A percentile compares a stretch with the other conserved stretches of the same genome.
Evolutionary conservation across 64 coral and sea anemone species (phyloP).

Genomic region (Hydrozoanthus tunicans): DNA sequence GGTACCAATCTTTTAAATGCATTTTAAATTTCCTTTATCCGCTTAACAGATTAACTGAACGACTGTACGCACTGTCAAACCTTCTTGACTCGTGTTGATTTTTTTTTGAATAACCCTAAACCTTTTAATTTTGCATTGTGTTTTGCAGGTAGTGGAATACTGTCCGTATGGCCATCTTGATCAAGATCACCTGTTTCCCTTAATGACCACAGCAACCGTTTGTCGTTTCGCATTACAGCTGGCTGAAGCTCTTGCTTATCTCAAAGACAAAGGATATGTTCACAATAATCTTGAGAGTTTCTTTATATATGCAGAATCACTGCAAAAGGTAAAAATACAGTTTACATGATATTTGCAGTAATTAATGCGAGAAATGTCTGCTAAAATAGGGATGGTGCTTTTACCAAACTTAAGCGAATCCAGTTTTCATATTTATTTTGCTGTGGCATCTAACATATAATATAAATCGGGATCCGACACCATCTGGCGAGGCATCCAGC

Average conservation of each 20-base stretch:
- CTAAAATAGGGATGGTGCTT: neutral
- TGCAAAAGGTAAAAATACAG: neutral
- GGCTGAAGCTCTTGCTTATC: slow-evolving; percentile 34
- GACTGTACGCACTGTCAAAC: too few relatives aligned
- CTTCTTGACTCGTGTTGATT: too few relatives aligned
- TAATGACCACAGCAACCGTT: slow-evolving; percentile 20
- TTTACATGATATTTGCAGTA: neutral
- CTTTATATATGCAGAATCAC: neutral
- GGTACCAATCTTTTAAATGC: too few relatives aligned
- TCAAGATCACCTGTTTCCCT: neutral
- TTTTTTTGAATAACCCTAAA: too few relatives aligned
- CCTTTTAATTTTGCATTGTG: too few relatives aligned
- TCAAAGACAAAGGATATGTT: neutral
- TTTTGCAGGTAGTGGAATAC: slow-evolving; percentile 17
- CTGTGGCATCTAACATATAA: too few relatives aligned
- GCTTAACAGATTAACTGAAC: too few relatives aligned
- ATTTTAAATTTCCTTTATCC: too few relatives aligned
- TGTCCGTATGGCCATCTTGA: slow-evolving; percentile 23
- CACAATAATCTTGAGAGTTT: neutral
- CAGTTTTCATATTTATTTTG: too few relatives aligned
- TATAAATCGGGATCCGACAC: too few relatives aligned
- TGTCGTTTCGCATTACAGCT: slow-evolving; percentile 30
- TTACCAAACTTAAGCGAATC: neutral
- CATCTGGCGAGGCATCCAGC: too few relatives aligned
- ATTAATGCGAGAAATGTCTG: neutral